Percentiles rank a stretch among this genome's conserved stretches.
Conservation (phyloP, 2,797 vertebrate genomes). For the Liparis tanakae region DNA sequence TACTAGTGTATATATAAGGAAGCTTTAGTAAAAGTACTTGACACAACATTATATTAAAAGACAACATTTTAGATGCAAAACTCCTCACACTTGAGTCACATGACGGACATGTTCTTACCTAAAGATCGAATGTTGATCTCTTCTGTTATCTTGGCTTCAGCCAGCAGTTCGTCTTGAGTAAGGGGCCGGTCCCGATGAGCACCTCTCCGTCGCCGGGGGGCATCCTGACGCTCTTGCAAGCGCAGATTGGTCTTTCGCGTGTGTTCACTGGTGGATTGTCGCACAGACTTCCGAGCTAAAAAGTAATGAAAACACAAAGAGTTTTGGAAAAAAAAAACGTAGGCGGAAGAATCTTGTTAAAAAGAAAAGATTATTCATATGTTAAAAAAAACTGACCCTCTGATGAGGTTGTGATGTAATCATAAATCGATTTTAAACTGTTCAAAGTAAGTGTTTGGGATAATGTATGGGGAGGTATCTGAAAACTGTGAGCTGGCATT, state of each 20-base stretch:
- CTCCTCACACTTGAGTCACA: neutral
- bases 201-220: slow-evolving; percentile 89
- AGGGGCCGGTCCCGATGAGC: slow-evolving; percentile 89
- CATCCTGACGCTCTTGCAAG: slow-evolving; percentile 92
- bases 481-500: neutral
- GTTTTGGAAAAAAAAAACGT: neutral
- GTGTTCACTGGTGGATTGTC: slow-evolving; percentile 95
- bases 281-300: slow-evolving; percentile 93
- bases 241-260: slow-evolving; percentile 94
- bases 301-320: neutral
- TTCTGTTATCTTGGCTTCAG: slow-evolving; percentile 93
- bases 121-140: slow-evolving; percentile 94
- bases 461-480: neutral
- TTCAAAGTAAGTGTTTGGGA: neutral
- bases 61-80: neutral
- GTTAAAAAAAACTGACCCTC: neutral
- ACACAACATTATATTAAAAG: neutral
- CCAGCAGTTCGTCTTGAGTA: slow-evolving; percentile 94
- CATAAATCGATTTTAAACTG: neutral
- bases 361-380: neutral
- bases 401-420: neutral
- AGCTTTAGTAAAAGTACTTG: neutral
- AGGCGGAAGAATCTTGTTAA: neutral
- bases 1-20: neutral
- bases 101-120: slow-evolving; percentile 74